These are phyloP conservation scores for Dendrolimus kikuchii DNA, from an alignment of 1,140 invertebrate genomes.

Conservation along the genomic window DNA sequence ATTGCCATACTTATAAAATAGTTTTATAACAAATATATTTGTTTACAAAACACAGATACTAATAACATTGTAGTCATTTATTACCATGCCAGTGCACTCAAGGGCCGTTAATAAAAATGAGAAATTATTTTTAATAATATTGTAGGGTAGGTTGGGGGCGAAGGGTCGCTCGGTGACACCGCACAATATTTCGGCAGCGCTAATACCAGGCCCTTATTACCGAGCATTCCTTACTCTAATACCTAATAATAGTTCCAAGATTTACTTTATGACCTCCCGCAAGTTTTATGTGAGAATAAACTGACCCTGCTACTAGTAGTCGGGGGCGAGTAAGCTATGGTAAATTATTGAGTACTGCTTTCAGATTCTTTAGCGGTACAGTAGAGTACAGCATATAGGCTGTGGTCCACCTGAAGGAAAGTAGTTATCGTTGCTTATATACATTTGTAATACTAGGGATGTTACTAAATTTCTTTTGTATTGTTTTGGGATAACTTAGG, in stretches of 20 bases:
- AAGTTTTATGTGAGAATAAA: slow-evolving; percentile 30
- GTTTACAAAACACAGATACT: slow-evolving; percentile 2
- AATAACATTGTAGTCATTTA: slow-evolving; percentile 34
- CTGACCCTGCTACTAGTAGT: slow-evolving; percentile 5
- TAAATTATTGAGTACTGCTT: too few relatives aligned
- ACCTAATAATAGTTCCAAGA: slow-evolving; percentile 48
- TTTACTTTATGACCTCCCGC: slow-evolving; percentile 48
- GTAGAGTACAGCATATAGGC: too few relatives aligned
- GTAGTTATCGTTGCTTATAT: too few relatives aligned
- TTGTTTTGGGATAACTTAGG: too few relatives aligned
- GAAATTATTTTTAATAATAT: slow-evolving; percentile 51
- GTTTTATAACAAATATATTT: too few relatives aligned
- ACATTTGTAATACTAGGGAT: too few relatives aligned
- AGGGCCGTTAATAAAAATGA: slow-evolving; percentile 38
- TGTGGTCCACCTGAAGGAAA: too few relatives aligned
- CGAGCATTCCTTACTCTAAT: slow-evolving; percentile 44
- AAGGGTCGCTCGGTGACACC: slow-evolving; percentile 24
- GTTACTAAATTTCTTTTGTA: too few relatives aligned
- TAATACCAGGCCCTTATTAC: slow-evolving; percentile 49
- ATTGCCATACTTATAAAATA: too few relatives aligned
- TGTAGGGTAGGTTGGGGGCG: slow-evolving; percentile 15
- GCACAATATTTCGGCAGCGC: slow-evolving; percentile 47
- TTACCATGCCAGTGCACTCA: slow-evolving; percentile 23
- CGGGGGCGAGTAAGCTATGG: background rate
- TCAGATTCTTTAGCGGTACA: too few relatives aligned